Base-by-base conservation (phyloP, 2,888 invertebrate species). In the Oeneis ivallda region DNA sequence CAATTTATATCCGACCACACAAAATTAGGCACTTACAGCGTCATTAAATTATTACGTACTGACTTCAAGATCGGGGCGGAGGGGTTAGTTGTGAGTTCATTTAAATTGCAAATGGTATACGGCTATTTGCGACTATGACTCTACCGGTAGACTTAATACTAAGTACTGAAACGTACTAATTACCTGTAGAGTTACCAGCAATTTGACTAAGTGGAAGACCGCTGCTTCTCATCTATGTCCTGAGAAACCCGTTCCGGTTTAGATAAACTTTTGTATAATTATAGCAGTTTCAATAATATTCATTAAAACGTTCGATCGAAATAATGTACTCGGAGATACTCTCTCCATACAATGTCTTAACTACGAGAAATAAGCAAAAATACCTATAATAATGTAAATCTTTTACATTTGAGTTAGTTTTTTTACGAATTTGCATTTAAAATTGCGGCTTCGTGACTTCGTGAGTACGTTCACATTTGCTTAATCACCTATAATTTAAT, bases 61-160 rank as follows among this genome's bases (percentile, higher is more conserved):
- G 15, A 75, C 72, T 74, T 76, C 72, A 72, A 69, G 71, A 72
- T 71, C 71, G 73, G 17, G 17, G 67, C 66, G 71, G 68, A 71
- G 72, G 71, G 73, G 75, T 70, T 76, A 74, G 73, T 72, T 71
- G 73, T 71, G 56, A 71, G 74, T 75, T 79, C 76, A 83, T 84
- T 82, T 82, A 79, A 80, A 84, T 83, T 83, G 83, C 81, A 80
- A 83, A 84, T 82, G 75, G 73, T 71, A 74, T 78, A 78, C 64
- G 66, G 74, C 74, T 78, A 80, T 81, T 81, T 80, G 76, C 78
- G 71, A 75, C 72, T 69, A 72, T 70, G 74, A 78, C 61, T 67
- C 65, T 58, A 65, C 71, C 66, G 69, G 71, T 67, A 54, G 60
- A 68, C 67, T 72, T 69, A 67, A 58, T 59, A 39, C 45, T 43